Base-by-base conservation (phyloP, 2,888 invertebrate species). In the Drosophila kambysellisi region DNA sequence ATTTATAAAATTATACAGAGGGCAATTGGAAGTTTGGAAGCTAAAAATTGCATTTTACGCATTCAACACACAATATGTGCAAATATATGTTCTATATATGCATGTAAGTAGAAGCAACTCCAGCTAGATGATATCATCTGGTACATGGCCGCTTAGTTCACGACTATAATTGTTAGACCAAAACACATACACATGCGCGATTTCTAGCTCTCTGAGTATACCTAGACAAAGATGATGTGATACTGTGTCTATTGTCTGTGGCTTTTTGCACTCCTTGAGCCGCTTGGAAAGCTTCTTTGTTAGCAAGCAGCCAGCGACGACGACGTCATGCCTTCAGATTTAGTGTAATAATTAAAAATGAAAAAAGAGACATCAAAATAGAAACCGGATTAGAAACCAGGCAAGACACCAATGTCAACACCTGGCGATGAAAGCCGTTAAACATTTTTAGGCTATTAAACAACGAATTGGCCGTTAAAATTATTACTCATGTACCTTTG, bases 121-220 rank as follows among this genome's bases (percentile, higher is more conserved):
- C 41, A 73, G 70, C 79, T 72, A 84, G 86, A 90, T 90, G 91
- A 91, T 90, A 90, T 91, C 90, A 91, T 91, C 82, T 90, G 74
- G 46, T 59, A 39, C 76, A 77, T 87, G 83, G 85, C 82, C 82
- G 77, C 63, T 76, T 67, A 81, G 78, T 73, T 83, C 74, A 77
- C 83, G 74, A 66, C 79, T 70, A 85, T 70, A 71, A 62, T 51
- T 72, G 64, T 60, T 72, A 68, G 64, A 62, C 60, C 48, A 57
- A 67, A 59, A 53, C 30, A 64, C 52, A 59, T 2, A 68, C 20
- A 69, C 48, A 46, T 67, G 25, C 65, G 50, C 15, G 11, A 33
- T 48, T 48, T 29, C 25, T 62, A 50, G 53, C 54, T 46, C 39
- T 60, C 43, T 30, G 33, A 25, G 41, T 51, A 35, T 12, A 32